Evolutionary conservation across 30 jellyfish, hydroid and myxozoan species (phyloP), one percentile per base, ranked within the genome.

Genomic region (Cassiopea xamachana): DNA sequence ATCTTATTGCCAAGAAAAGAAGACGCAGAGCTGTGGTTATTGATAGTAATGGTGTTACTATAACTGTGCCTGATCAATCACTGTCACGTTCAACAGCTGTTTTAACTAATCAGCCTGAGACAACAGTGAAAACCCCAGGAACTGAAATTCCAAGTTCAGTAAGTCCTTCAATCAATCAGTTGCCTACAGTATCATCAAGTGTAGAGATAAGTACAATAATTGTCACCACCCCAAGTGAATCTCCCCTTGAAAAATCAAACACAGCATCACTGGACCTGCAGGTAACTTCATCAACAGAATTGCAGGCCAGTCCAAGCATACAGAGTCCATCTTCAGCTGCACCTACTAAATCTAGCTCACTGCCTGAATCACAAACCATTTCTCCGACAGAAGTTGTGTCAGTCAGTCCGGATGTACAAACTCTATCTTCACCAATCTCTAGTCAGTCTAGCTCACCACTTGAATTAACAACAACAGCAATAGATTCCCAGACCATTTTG

Each of bases 1-100:
- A 62, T 27, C 7, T 4, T 14, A 2, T 62, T 4, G 74, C 74
- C 7, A 75, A 75, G 64, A 75, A 46, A 45, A 75, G 84, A 46
- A 16, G 64, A 46, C 45, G 84, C 44, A 50, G 84, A 50, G 84
- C 68, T 27, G 84, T 75, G 6, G 10, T 75, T 7, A 55, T 45
- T 3, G 46, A 1, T 7, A 75, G 84, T 75, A 46, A 46, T 59
- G 64, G 47, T 39, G 68, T 59, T 6, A 75, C 84, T 1, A 3
- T 46, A 3, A 44, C 64, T 46, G 19, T 17, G 19, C 19, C 74
- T 8, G 69, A 58, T 58, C 13, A 7, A 5, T 58, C 69, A 58
- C 13, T 58, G 69, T 13, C 69, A 58, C 7, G 69, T 13, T 13
- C 69, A 58, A n/a, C n/a, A n/a, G n/a, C n/a, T n/a, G n/a, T n/a